These are phyloP conservation scores for Torymus texanus DNA, from an alignment of 2,888 invertebrate species.

Conservation along the genomic window DNA sequence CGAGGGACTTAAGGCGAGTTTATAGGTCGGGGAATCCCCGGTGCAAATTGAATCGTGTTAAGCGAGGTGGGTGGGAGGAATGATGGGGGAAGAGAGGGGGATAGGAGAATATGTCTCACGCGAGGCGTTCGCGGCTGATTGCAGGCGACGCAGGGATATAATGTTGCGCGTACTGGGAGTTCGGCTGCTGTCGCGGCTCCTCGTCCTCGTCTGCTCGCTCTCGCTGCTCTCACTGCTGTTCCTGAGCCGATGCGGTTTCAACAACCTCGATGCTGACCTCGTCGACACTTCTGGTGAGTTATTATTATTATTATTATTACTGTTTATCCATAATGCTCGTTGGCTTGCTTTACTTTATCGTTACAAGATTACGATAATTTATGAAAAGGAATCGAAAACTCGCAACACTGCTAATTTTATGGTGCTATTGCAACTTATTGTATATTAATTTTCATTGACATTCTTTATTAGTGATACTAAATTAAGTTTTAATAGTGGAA, in stretches of 20 bases:
- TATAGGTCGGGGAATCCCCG: constrained; percentile 29
- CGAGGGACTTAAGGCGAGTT: constrained; percentile 33
- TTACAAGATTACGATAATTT: no score
- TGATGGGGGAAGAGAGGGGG: neutral
- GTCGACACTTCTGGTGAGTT: constrained; percentile 68
- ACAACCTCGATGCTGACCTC: constrained; percentile 70
- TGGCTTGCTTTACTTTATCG: no score
- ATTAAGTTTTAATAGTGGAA: no score
- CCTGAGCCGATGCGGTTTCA: constrained; percentile 78
- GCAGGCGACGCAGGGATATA: constrained; percentile 70
- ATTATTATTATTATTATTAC: no score
- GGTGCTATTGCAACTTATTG: no score
- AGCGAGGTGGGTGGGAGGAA: neutral
- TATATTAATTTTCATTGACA: no score
- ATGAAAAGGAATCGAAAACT: no score
- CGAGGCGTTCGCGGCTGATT: constrained; percentile 56
- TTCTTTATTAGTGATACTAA: no score
- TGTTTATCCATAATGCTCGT: no score
- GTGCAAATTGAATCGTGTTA: constrained; percentile 53
- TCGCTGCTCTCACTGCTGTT: constrained; percentile 78
- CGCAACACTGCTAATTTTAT: no score
- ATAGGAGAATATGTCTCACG: constrained; percentile 18
- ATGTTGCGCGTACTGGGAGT: constrained; percentile 78
- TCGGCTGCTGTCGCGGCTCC: constrained; percentile 78
- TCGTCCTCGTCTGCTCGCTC: constrained; percentile 78